Conservation (phyloP, 1,140 invertebrate species). For the Eurosta solidaginis region DNA sequence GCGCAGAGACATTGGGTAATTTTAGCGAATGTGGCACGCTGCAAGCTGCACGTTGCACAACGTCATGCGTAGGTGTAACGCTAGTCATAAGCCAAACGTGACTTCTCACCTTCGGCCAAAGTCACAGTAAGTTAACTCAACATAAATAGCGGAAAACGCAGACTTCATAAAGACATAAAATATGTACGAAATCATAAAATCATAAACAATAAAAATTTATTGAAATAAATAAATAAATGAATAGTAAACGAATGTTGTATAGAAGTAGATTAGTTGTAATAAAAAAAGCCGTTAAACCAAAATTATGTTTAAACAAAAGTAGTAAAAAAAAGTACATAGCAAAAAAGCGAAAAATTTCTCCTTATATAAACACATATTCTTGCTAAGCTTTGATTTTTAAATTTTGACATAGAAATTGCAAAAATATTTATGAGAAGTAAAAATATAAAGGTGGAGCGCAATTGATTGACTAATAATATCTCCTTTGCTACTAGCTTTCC, state of each 20-base stretch:
- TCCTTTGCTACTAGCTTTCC: too few relatives aligned
- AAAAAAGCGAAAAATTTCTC: not conserved
- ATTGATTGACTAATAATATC: too few relatives aligned
- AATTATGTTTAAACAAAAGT: not conserved
- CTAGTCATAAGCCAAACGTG: constrained; percentile 1
- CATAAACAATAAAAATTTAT: not conserved
- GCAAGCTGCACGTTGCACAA: not conserved
- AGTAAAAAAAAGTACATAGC: not conserved
- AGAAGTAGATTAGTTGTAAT: too few relatives aligned
- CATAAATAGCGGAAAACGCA: not conserved
- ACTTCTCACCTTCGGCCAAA: not conserved
- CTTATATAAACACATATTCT: not conserved
- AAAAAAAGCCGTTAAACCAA: not conserved
- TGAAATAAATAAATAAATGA: not conserved
- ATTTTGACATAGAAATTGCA: too few relatives aligned
- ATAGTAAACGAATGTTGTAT: too few relatives aligned
- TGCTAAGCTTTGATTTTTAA: too few relatives aligned
- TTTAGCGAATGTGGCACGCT: not conserved
- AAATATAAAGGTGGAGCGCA: too few relatives aligned
- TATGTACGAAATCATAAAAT: not conserved
- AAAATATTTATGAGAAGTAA: too few relatives aligned
- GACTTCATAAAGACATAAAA: constrained; percentile 19
- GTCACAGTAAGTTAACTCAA: not conserved
- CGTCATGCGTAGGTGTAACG: constrained; percentile 20
- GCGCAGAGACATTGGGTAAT: not conserved